Evolutionary conservation across 2,888 invertebrate species (phyloP).

Genomic region (Phanerotoma sp.): DNA sequence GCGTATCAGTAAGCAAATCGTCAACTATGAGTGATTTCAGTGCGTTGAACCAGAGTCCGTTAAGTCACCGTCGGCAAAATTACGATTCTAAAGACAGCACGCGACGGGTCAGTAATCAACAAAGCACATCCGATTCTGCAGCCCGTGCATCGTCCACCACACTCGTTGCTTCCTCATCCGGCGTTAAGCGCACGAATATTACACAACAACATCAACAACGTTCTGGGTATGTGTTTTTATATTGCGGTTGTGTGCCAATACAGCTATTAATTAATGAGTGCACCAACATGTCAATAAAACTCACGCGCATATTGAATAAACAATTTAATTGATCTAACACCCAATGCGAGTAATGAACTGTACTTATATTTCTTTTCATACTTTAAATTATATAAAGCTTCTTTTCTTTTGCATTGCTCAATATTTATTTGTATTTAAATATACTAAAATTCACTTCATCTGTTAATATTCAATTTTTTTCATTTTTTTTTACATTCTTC

Average conservation of each 20-base stretch:
- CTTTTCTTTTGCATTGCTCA: background rate
- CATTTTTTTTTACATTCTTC: background rate
- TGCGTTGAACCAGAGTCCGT: slow-evolving; percentile 30
- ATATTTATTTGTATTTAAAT: no score
- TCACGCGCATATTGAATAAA: slow-evolving; percentile 7
- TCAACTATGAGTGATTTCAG: slow-evolving; percentile 25
- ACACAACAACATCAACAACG: no score
- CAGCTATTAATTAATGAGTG: background rate
- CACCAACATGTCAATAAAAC: slow-evolving; percentile 2
- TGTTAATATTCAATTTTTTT: background rate
- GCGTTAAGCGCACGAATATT: slow-evolving; percentile 33
- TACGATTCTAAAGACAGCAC: slow-evolving; percentile 33
- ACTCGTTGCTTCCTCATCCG: slow-evolving; percentile 32
- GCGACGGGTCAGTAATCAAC: slow-evolving; percentile 31
- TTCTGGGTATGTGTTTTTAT: slow-evolving; percentile 25
- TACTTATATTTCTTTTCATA: background rate
- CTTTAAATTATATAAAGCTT: background rate
- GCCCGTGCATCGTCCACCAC: slow-evolving; percentile 33
- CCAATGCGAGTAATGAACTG: background rate
- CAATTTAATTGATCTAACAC: slow-evolving; percentile 7
- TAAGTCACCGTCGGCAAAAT: slow-evolving; percentile 34
- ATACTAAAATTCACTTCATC: background rate
- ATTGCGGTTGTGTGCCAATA: background rate
- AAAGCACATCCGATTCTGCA: slow-evolving; percentile 31
- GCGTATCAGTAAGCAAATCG: background rate